A percentile compares a stretch with the other conserved stretches of the same genome.
Evolutionary conservation across 2,113 vertebrate species (phyloP).

Genomic region (Nothobranchius kuhntae): DNA sequence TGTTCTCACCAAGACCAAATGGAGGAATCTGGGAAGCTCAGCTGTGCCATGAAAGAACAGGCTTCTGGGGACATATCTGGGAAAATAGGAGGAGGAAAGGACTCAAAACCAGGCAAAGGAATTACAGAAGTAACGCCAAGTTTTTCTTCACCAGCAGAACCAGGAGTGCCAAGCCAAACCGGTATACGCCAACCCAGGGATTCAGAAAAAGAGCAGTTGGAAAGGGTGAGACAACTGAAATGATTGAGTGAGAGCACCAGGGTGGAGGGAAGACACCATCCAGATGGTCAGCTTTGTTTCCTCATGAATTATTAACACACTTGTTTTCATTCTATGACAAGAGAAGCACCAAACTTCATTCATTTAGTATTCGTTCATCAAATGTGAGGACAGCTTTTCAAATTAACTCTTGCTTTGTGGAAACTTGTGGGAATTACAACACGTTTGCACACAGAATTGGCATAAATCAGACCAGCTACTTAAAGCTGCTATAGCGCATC

Average conservation of each 20-base stretch:
- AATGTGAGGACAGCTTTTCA: conserved; percentile 19
- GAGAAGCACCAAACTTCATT: conserved; percentile 45
- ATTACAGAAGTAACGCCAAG: conserved; percentile 38
- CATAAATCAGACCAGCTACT: conserved; percentile 56
- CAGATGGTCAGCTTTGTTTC: conserved; percentile 74
- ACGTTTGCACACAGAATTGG: conserved; percentile 43
- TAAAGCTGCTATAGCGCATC: no score
- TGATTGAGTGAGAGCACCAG: conserved; percentile 49
- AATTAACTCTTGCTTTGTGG: conserved; percentile 33
- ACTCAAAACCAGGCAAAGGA: conserved; percentile 46
- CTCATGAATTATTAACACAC: conserved; percentile 61
- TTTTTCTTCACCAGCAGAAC: conserved; percentile 54
- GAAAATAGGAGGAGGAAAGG: conserved; percentile 41
- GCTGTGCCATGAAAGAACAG: conserved; percentile 59
- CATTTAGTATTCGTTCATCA: conserved; percentile 39
- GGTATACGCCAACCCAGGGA: conserved; percentile 38
- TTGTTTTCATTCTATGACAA: conserved; percentile 36
- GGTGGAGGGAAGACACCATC: conserved; percentile 46
- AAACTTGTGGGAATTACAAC: conserved; percentile 39
- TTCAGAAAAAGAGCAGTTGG: conserved; percentile 51
- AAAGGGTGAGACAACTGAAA: conserved; percentile 47
- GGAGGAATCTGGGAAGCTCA: conserved; percentile 64
- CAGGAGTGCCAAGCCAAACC: conserved; percentile 55
- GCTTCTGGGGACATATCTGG: conserved; percentile 68
- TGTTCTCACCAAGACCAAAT: conserved; percentile 67